Base-by-base conservation (phyloP, 1,140 invertebrate genomes). In the Drosophila orena region DNA sequence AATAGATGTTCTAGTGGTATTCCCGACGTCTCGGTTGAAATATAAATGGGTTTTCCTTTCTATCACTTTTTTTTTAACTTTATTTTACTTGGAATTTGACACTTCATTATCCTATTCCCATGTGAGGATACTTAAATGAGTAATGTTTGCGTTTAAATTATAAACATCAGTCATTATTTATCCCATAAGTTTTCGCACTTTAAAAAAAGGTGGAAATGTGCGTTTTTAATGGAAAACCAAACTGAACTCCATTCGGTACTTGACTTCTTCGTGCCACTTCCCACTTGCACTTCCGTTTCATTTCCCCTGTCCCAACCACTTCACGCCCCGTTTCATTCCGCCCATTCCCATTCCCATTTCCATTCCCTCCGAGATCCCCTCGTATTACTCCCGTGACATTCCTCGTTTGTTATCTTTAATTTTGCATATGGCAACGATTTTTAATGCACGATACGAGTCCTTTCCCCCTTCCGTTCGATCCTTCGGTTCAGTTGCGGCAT, bases 371-470 rank as follows among this genome's bases (percentile, higher is more conserved):
- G 20, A 55, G 44, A 14, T 20, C 40, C 20, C 24, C 4, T 4
- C 24, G 24, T 24, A 34, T 34, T 34, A 38, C 52, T 46, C 65
- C 64, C 24, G 3, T 59, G 44, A 68, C 58, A 65, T 47, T 27
- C 35, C 43, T 27, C 64, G 65, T 84, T 84, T 89, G 79, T 89
- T 89, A 89, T 89, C 79, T 80, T 83, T 84, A 71, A 75, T 71
- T 89, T 89, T 89, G 79, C 84, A 89, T 89, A 89, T 89, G 84
- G 85, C 80, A 69, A 84, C 84, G 84, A 89, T 89, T 89, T 89
- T 89, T 89, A 89, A 89, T 89, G 84, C 65, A 79, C 79, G 83
- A 79, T 83, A 89, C 75, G 60, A 71, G 79, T 55, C 68, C 73
- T 50, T 34, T 38, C 30, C 54, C 65, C 22, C 42, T 15, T 10